Conservation (phyloP, 30 jellyfish, hydroid and myxozoan genomes). For the Turritopsis rubra region DNA sequence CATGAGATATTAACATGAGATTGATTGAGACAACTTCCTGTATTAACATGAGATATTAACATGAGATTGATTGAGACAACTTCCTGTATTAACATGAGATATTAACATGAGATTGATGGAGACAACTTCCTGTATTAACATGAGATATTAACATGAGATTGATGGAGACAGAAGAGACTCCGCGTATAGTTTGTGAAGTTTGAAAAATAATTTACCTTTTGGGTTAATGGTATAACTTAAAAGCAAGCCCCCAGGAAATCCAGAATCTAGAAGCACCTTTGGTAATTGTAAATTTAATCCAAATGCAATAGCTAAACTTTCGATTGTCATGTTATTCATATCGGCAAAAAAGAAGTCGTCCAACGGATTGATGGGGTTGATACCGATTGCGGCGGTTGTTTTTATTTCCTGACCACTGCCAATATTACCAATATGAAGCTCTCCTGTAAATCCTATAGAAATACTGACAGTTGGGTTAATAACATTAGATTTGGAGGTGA, state of each 20-base stretch:
- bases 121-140: too few species aligned
- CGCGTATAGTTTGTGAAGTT: not conserved
- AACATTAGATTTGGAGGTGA: too few species aligned
- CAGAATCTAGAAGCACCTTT: constrained; percentile 54
- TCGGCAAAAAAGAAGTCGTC: constrained; percentile 55
- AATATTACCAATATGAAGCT: constrained; percentile 64
- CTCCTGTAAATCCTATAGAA: constrained; percentile 55
- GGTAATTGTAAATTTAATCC: constrained; percentile 52
- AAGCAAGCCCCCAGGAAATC: constrained; percentile 77
- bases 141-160: too few species aligned
- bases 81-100: too few species aligned
- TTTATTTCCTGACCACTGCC: constrained; percentile 76
- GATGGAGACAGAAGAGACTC: too few species aligned
- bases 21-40: too few species aligned
- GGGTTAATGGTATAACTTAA: constrained; percentile 68
- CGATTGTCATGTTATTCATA: constrained; percentile 40
- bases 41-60: too few species aligned
- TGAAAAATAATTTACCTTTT: constrained; percentile 30
- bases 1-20: too few species aligned
- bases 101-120: too few species aligned
- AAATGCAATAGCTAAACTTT: constrained; percentile 49
- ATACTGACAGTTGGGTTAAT: too few species aligned
- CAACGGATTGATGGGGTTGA: constrained; percentile 50
- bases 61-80: too few species aligned
- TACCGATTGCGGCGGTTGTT: constrained; percentile 48